A percentile compares a stretch with the other conserved stretches of the same genome.
Conservation (phyloP, 2,797 vertebrate species). For the Luscinia luscinia region DNA sequence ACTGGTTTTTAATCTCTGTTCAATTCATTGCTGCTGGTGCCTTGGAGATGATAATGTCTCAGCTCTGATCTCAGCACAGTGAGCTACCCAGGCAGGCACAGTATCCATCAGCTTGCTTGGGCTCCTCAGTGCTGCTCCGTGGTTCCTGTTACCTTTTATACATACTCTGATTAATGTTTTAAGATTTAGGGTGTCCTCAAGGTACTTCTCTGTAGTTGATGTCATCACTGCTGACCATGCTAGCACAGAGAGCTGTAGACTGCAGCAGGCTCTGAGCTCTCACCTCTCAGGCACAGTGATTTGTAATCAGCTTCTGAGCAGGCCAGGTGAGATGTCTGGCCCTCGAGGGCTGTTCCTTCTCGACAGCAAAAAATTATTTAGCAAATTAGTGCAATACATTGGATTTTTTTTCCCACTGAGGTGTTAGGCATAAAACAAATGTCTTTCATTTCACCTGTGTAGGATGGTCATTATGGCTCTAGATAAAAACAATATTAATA, state of each 20-base stretch:
- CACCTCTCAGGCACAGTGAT: conserved; percentile 25
- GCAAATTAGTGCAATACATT: conserved; percentile 57
- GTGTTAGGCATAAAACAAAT: conserved; percentile 57
- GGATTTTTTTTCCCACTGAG: conserved; percentile 12
- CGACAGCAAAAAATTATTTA: conserved; percentile 52
- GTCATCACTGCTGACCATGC: conserved; percentile 3
- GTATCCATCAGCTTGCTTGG: conserved; percentile 47
- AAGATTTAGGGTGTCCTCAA: conserved; percentile 39
- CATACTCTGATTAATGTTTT: conserved; percentile 56
- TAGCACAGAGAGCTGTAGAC: neutral
- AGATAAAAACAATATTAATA: conserved; percentile 68
- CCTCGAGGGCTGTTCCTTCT: conserved; percentile 35
- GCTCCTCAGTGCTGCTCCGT: conserved; percentile 11
- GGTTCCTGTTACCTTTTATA: conserved; percentile 42
- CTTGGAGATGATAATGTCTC: neutral
- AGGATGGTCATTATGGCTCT: conserved; percentile 30
- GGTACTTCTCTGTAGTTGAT: conserved; percentile 34
- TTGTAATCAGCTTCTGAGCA: conserved; percentile 64
- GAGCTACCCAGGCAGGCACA: conserved; percentile 16
- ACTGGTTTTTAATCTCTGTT: conserved; percentile 28
- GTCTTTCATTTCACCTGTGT: conserved; percentile 71
- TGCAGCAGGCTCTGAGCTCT: neutral
- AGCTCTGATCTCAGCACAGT: conserved; percentile 6
- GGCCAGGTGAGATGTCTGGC: conserved; percentile 37
- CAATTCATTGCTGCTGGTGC: conserved; percentile 27